Evolutionary conservation across 2,113 vertebrate species (phyloP).

Genomic region (Sorex araneus): DNA sequence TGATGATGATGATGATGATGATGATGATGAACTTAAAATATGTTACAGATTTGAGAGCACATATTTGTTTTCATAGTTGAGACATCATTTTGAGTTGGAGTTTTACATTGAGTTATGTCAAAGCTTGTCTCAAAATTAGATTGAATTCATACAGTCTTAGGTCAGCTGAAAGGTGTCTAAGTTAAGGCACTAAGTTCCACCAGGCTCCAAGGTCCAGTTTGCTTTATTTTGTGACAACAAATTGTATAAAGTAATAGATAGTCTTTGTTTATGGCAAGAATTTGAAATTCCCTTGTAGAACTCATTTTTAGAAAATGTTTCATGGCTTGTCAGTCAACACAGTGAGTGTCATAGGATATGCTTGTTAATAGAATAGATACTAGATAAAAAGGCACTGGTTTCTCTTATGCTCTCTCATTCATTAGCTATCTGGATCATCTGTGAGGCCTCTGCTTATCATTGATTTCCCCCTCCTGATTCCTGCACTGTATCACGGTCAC

Average conservation of each 20-base stretch:
- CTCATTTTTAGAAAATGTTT: not conserved
- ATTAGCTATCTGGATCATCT: not conserved
- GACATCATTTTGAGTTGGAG: not conserved
- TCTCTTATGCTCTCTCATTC: not conserved
- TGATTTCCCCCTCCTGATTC: not conserved
- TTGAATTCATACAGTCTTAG: not conserved
- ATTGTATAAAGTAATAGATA: not conserved
- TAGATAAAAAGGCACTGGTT: not conserved
- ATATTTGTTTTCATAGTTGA: not conserved
- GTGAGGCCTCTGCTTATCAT: too few species aligned
- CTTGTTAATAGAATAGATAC: not conserved
- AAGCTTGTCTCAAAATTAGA: not conserved
- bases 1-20: too few species aligned
- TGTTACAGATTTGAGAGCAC: not conserved
- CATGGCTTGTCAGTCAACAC: not conserved
- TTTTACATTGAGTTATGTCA: not conserved
- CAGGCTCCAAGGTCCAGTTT: not conserved
- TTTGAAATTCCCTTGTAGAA: not conserved
- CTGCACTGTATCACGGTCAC: too few species aligned
- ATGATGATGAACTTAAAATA: too few species aligned
- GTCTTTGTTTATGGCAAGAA: not conserved
- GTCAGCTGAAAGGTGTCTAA: not conserved
- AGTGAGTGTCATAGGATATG: not conserved
- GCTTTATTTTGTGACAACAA: conserved; percentile 43
- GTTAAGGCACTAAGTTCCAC: not conserved